A percentile compares a stretch with the other conserved stretches of the same genome.
phyloP scores from a whole-genome alignment of 2,797 vertebrate species.

The Acanthopagrus latus region DNA sequence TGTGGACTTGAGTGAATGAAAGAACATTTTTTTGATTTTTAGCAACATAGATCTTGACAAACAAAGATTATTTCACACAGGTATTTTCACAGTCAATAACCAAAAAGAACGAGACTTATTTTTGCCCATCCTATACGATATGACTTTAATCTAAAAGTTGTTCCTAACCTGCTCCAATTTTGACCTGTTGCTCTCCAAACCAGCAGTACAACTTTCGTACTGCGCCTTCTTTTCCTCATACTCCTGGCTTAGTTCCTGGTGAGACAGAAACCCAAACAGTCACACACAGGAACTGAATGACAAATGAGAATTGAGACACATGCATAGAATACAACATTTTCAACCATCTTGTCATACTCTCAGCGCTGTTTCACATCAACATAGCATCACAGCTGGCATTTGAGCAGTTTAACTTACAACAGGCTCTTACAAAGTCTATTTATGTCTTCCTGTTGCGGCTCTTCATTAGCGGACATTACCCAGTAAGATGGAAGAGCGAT shows the following conservation, averaged over 20 bases:
- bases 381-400: slow-evolving; percentile 47
- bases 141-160: not conserved
- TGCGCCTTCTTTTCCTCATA: slow-evolving; percentile 93
- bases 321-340: slow-evolving; percentile 26
- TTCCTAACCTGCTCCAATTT: slow-evolving; percentile 91
- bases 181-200: slow-evolving; percentile 94
- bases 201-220: slow-evolving; percentile 95
- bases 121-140: no score
- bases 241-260: slow-evolving; percentile 93
- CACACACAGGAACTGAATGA: slow-evolving; percentile 40
- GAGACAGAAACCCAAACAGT: slow-evolving; percentile 50
- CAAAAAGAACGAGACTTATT: no score
- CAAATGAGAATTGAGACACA: slow-evolving; percentile 39
- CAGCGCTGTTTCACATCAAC: slow-evolving; percentile 36
- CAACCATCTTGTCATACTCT: slow-evolving; percentile 9
- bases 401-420: slow-evolving; percentile 48
- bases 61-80: no score
- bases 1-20: not conserved
- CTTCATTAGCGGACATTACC: slow-evolving; percentile 69
- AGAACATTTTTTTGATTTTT: no score
- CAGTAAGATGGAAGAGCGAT: slow-evolving; percentile 61
- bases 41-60: no score
- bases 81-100: no score
- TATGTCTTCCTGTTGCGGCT: slow-evolving; percentile 71
- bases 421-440: slow-evolving; percentile 70